Percentiles rank a stretch among this genome's conserved stretches.
Evolutionary conservation across 2,113 vertebrate species (phyloP).

Genomic region (Passer montanus): DNA sequence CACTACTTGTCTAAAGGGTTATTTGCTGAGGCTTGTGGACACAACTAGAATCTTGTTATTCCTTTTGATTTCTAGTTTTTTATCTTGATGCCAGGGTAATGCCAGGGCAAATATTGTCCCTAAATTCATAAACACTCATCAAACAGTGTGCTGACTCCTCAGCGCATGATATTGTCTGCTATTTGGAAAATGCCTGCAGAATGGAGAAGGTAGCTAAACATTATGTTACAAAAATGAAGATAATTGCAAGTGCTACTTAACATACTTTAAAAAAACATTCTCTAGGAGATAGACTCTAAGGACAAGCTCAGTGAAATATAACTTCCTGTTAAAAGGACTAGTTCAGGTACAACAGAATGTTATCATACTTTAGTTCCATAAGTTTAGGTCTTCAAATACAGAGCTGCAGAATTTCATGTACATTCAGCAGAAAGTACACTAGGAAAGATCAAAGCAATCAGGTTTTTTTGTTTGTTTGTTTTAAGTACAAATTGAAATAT

Average conservation of each 20-base stretch:
- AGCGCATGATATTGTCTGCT: neutral
- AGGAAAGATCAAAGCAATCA: neutral
- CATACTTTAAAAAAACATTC: neutral
- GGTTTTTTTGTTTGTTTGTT: neutral
- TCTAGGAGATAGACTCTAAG: fast-evolving
- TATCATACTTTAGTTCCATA: neutral
- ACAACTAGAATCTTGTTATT: neutral
- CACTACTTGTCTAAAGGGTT: neutral
- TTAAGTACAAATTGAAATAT: neutral
- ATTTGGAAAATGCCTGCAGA: neutral
- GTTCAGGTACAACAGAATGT: neutral
- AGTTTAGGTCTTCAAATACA: neutral
- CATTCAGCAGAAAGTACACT: neutral
- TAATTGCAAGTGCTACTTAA: fast-evolving
- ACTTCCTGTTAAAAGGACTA: neutral
- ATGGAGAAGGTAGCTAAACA: neutral
- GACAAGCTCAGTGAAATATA: neutral
- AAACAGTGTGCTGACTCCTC: neutral
- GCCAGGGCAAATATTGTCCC: neutral
- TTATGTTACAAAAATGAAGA: neutral
- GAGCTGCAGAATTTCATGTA: neutral
- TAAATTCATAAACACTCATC: neutral
- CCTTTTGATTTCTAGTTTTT: neutral
- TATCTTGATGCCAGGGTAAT: neutral
- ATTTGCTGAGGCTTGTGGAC: neutral